A percentile compares a stretch with the other conserved stretches of the same genome.
Conservation (phyloP, 2,113 vertebrate genomes). For the Paedocypris sp. region DNA sequence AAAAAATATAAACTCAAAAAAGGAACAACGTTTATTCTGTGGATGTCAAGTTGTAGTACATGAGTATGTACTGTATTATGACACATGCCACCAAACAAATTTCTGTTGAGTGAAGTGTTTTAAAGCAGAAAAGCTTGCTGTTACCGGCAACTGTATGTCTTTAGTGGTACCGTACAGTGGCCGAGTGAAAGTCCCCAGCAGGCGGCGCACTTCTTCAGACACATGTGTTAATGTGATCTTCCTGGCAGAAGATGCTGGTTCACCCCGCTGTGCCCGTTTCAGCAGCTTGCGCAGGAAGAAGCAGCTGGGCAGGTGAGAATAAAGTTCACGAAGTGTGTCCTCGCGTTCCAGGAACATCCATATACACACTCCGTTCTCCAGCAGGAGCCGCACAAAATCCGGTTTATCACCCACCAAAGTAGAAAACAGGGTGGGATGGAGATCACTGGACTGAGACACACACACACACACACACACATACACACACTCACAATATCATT, state of each 20-base stretch:
- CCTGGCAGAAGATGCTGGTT: not conserved
- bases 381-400: conserved; percentile 79
- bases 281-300: conserved; percentile 72
- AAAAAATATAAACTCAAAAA: too few species aligned
- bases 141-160: too few species aligned
- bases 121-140: conserved; percentile 14
- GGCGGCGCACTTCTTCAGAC: conserved; percentile 71
- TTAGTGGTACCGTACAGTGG: conserved; percentile 58
- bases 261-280: conserved; percentile 54
- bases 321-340: conserved; percentile 69
- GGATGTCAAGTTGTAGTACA: too few species aligned
- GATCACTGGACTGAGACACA: conserved; percentile 68
- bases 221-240: conserved; percentile 64
- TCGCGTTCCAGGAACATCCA: conserved; percentile 68
- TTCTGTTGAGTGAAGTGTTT: too few species aligned
- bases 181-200: conserved; percentile 76
- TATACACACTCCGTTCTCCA: conserved; percentile 80
- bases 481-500: too few species aligned
- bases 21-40: too few species aligned
- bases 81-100: too few species aligned
- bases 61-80: too few species aligned
- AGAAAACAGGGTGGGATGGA: conserved; percentile 75
- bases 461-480: too few species aligned
- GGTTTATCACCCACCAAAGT: conserved; percentile 83
- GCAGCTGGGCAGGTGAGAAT: conserved; percentile 68